Conservation (phyloP, 2,888 invertebrate species). For the Cenopis cana region DNA sequence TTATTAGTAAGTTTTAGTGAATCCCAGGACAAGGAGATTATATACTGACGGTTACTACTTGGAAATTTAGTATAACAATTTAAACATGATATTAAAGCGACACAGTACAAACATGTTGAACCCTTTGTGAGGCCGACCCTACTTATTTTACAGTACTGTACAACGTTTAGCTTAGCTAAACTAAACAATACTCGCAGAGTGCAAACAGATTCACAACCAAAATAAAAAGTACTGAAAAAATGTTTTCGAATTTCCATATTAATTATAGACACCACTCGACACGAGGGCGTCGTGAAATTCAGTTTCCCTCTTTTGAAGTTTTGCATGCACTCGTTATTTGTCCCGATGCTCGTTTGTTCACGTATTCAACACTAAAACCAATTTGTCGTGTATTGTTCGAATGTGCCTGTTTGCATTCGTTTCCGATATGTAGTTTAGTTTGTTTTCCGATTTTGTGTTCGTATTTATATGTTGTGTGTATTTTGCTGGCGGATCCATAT, state of each 20-base stretch:
- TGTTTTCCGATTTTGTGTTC: conserved; percentile 2
- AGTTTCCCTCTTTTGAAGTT: conserved; percentile 25
- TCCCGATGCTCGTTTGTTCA: conserved; percentile 26
- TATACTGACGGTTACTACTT: no score
- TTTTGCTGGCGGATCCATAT: not conserved
- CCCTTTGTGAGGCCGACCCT: no score
- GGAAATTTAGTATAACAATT: no score
- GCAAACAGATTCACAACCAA: not conserved
- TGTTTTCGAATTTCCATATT: conserved; percentile 13
- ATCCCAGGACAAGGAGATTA: no score
- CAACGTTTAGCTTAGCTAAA: not conserved
- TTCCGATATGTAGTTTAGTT: conserved; percentile 2
- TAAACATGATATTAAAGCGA: no score
- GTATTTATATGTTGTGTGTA: not conserved
- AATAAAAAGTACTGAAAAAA: conserved; percentile 8
- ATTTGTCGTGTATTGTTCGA: conserved; percentile 30
- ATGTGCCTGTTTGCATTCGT: conserved; percentile 6
- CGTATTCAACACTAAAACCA: conserved; percentile 24
- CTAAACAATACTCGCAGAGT: not conserved
- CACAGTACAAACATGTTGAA: no score
- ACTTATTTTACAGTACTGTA: no score
- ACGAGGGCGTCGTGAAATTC: conserved; percentile 18
- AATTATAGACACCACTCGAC: conserved; percentile 7
- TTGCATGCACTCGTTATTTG: conserved; percentile 30
- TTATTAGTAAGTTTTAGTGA: no score